Evolutionary conservation across 2,113 vertebrate genomes (phyloP).

Genomic region (Ciconia stormi): DNA sequence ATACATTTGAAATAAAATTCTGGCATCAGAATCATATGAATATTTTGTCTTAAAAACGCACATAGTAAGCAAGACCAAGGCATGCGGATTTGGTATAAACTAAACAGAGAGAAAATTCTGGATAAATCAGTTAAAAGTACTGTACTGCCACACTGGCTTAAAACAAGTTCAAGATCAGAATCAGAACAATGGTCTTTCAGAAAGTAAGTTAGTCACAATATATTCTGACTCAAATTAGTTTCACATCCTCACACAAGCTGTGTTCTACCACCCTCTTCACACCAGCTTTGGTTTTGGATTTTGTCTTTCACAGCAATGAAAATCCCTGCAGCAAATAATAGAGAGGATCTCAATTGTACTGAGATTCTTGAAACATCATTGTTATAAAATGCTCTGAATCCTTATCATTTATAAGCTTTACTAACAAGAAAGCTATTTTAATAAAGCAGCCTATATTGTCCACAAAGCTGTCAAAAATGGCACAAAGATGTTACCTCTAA

Average conservation of each 20-base stretch:
- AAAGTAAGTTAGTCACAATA: not conserved
- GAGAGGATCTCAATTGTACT: not conserved
- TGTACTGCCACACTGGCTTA: not conserved
- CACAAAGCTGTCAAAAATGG: not conserved
- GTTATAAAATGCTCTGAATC: not conserved
- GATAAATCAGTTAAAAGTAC: not conserved
- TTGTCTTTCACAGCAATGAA: not conserved
- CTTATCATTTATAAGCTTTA: not conserved
- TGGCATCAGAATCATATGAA: not conserved
- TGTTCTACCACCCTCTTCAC: not conserved
- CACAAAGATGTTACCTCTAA: not conserved
- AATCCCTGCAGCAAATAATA: not conserved
- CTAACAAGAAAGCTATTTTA: not conserved
- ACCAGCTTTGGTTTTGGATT: not conserved
- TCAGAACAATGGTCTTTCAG: not conserved
- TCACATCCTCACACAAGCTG: not conserved
- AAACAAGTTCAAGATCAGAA: not conserved
- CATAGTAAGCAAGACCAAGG: not conserved
- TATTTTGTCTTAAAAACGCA: not conserved
- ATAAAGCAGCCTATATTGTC: not conserved
- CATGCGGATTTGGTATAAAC: not conserved
- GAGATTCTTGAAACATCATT: not conserved
- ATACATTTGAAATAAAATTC: not conserved
- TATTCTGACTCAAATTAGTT: not conserved
- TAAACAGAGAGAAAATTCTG: not conserved